phyloP scores from a whole-genome alignment of 2,113 vertebrate species.

The Campylomormyrus numenius region DNA sequence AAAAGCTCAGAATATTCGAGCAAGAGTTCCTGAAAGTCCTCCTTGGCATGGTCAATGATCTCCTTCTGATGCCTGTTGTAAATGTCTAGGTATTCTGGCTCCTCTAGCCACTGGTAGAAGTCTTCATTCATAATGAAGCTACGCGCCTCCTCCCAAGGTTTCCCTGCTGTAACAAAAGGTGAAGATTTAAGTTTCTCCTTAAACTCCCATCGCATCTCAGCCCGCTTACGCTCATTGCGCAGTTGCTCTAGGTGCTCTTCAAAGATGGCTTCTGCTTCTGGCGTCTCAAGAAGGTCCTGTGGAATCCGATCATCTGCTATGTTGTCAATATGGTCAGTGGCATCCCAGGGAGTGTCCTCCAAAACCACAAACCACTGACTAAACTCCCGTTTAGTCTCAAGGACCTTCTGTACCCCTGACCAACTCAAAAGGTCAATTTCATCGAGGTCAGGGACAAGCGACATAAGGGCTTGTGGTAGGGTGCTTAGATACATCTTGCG shows the following conservation, averaged over 20 bases:
- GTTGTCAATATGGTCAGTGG: slow-evolving; percentile 75
- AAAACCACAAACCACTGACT: slow-evolving; percentile 85
- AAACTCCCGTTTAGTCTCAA: slow-evolving; percentile 85
- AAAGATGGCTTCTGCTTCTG: slow-evolving; percentile 69
- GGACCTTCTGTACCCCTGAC: slow-evolving; percentile 73
- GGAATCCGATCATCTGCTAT: slow-evolving; percentile 80
- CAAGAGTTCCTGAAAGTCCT: slow-evolving; percentile 94
- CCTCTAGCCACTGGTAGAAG: slow-evolving; percentile 90
- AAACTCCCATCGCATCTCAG: slow-evolving; percentile 79
- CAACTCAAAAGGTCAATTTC: slow-evolving; percentile 86
- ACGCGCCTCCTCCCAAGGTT: slow-evolving; percentile 91
- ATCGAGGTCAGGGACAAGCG: slow-evolving; percentile 75
- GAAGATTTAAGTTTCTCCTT: slow-evolving; percentile 81
- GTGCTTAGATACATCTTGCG: slow-evolving; percentile 69
- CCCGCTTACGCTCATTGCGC: slow-evolving; percentile 73
- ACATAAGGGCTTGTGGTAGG: slow-evolving; percentile 75
- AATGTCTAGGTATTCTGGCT: slow-evolving; percentile 82
- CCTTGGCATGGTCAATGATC: slow-evolving; percentile 89
- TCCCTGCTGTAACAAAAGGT: slow-evolving; percentile 86
- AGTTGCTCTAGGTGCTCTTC: slow-evolving; percentile 79
- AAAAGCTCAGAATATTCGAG: slow-evolving; percentile 95
- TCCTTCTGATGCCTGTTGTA: slow-evolving; percentile 91
- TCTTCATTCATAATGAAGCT: slow-evolving; percentile 97
- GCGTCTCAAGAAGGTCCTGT: slow-evolving; percentile 84
- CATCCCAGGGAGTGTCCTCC: slow-evolving; percentile 91